Evolutionary conservation across 2,888 invertebrate genomes (phyloP).

Genomic region (Xiphydria camelus): DNA sequence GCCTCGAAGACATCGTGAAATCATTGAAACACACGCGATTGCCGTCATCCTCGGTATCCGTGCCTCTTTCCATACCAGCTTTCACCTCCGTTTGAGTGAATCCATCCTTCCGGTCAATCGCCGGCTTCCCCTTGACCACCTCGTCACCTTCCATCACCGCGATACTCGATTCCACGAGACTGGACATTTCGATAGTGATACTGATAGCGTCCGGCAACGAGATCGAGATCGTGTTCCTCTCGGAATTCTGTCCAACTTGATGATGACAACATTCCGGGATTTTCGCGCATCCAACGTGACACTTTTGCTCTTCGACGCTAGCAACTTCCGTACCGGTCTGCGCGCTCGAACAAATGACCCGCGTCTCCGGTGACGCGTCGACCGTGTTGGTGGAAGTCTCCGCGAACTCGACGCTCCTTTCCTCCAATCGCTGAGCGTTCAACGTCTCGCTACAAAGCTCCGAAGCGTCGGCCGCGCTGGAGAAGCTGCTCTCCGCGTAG

Average conservation of each 20-base stretch:
- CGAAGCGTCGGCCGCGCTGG: constrained; percentile 18
- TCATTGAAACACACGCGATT: constrained; percentile 20
- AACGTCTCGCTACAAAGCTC: neutral
- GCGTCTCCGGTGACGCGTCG: neutral
- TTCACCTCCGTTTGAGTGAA: constrained; percentile 39
- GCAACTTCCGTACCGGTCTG: constrained; percentile 3
- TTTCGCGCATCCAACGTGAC: constrained; percentile 3
- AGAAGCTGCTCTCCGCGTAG: constrained; percentile 35
- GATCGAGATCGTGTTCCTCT: constrained; percentile 46
- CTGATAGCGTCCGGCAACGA: constrained; percentile 44
- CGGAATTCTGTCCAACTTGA: constrained; percentile 12
- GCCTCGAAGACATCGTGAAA: constrained; percentile 16
- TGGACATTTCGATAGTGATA: constrained; percentile 46
- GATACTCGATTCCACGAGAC: constrained; percentile 40
- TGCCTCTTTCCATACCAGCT: constrained; percentile 17
- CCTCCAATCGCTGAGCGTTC: too few species aligned
- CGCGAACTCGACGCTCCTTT: constrained; percentile 17
- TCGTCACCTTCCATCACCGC: constrained; percentile 29
- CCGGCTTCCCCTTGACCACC: neutral
- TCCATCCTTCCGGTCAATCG: constrained; percentile 28
- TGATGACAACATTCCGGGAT: constrained; percentile 5
- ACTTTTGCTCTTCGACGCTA: neutral
- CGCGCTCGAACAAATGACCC: neutral
- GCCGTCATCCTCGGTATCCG: constrained; percentile 21
- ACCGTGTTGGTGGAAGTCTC: constrained; percentile 42